A percentile compares a stretch with the other conserved stretches of the same genome.
phyloP scores from a whole-genome alignment of 2,888 invertebrate species.

The Perithous albicinctus region DNA sequence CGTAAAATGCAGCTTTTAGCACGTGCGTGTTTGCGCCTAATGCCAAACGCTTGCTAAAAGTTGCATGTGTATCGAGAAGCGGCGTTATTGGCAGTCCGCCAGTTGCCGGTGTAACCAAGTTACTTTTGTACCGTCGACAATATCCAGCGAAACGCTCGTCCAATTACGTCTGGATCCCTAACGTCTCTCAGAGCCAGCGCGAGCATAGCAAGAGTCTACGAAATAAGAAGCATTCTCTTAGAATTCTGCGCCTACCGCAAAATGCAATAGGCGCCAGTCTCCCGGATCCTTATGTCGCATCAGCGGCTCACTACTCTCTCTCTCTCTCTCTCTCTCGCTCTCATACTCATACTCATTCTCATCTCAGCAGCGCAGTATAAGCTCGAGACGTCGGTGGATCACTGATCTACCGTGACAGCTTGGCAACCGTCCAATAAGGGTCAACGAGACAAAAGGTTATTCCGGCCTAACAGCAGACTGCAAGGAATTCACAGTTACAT shows the following conservation, averaged over 20 bases:
- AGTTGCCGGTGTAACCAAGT: slow-evolving; percentile 45
- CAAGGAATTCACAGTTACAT: slow-evolving; percentile 41
- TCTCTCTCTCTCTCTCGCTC: neutral
- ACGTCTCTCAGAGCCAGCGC: neutral
- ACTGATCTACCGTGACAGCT: slow-evolving; percentile 59
- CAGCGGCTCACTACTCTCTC: neutral
- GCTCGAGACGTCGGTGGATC: slow-evolving; percentile 39
- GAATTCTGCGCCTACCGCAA: slow-evolving; percentile 45
- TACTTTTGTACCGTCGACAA: slow-evolving; percentile 40
- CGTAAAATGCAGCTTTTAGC: neutral
- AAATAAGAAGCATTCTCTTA: slow-evolving; percentile 41
- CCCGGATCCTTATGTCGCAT: slow-evolving; percentile 23
- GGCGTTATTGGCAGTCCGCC: slow-evolving; percentile 41
- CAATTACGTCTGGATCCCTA: slow-evolving; percentile 55
- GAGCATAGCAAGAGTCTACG: slow-evolving; percentile 18
- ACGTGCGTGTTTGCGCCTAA: slow-evolving; percentile 1
- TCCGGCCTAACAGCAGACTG: slow-evolving; percentile 37
- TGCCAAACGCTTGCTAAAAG: slow-evolving; percentile 19
- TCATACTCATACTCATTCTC: neutral
- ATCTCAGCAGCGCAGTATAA: slow-evolving; percentile 1
- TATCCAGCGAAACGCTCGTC: slow-evolving; percentile 49
- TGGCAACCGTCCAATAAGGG: slow-evolving; percentile 62
- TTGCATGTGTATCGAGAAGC: slow-evolving; percentile 42
- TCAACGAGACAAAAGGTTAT: slow-evolving; percentile 64
- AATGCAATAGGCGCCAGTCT: slow-evolving; percentile 52